Percentiles rank a stretch among this genome's conserved stretches.
phyloP scores from a whole-genome alignment of 1,140 invertebrate species.

The Diabrotica virgifera region DNA sequence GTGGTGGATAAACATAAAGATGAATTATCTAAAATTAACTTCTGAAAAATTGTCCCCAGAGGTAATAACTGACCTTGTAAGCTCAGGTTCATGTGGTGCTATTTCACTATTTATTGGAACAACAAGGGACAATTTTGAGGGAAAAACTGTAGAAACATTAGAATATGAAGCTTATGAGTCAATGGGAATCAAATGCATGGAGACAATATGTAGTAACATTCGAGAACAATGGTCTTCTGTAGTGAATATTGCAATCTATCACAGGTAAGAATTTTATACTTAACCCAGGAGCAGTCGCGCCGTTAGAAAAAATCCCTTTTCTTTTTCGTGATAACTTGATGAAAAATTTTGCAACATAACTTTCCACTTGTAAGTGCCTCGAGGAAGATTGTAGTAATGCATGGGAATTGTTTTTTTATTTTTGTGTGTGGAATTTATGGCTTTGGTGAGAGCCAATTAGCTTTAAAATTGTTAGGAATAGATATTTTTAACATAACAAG shows the following conservation, averaged over 20 bases:
- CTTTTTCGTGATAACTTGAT: too few relatives aligned
- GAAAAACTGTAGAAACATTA: constrained; percentile 75
- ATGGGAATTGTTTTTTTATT: too few relatives aligned
- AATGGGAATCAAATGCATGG: constrained; percentile 86
- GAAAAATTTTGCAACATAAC: too few relatives aligned
- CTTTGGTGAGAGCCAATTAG: too few relatives aligned
- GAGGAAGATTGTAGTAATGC: too few relatives aligned
- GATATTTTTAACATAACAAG: too few relatives aligned
- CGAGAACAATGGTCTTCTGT: constrained; percentile 68
- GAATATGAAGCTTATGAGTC: constrained; percentile 92
- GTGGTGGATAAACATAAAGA: constrained; percentile 60
- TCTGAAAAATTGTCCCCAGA: constrained; percentile 67
- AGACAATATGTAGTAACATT: constrained; percentile 71
- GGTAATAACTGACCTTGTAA: constrained; percentile 63
- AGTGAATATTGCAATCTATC: constrained; percentile 77
- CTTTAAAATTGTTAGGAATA: too few relatives aligned
- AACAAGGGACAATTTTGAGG: constrained; percentile 86
- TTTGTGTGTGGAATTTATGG: too few relatives aligned
- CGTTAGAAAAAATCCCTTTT: too few relatives aligned
- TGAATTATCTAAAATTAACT: constrained; percentile 68
- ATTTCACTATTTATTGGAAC: constrained; percentile 88
- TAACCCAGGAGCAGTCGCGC: too few relatives aligned
- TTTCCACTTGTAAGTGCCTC: too few relatives aligned
- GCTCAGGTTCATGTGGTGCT: constrained; percentile 77
- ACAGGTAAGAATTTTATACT: constrained; percentile 55